Base-by-base conservation (phyloP, 2,888 invertebrate species). In the Mythimna loreyi region DNA sequence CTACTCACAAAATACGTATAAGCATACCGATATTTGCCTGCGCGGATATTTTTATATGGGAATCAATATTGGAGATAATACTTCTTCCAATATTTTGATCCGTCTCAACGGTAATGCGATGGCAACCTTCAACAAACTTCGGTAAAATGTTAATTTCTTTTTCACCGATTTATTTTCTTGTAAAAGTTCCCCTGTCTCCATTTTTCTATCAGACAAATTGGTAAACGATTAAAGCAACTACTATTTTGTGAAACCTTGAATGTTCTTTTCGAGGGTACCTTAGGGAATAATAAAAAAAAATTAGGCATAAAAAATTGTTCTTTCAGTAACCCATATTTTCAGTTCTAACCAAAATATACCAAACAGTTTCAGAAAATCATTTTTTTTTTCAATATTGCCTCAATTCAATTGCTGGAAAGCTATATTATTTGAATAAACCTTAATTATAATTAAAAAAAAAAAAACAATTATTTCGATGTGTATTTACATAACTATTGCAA, bases 61-160 rank as follows among this genome's bases (percentile, higher is more conserved):
- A 67, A 63, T 59, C 40, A 60, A 64, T 73, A 78, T 73, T 60
- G 56, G n/a, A 59, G 23, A 49, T 50, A 64, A 66, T 62, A 77
- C 58, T 66, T 62, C 66, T 58, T 45, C 9, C n/a, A 33, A 49
- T 61, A 66, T 50, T 57, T 58, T 53, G 57, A 59, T 59, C 25
- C 55, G 45, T 56, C 62, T 67, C 23, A 57, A 70, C 21, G 23
- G 23, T 7, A 71, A 43, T 45, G 45, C 55, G 36, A 60, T 40
- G 21, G 28, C 11, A 71, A 28, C 36, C 52, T 67, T 56, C 49
- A 68, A 60, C 43, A 56, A 68, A 74, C 56, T 68, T 75, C 45
- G 36, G 30, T 21, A 30, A 68, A 60, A 57, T 50, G 45, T 75
- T 67, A 75, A 61, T 69, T 75, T 62, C 25, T 53, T 74, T 73